phyloP scores from a whole-genome alignment of 2,797 vertebrate genomes.

The Scolopax rusticola region DNA sequence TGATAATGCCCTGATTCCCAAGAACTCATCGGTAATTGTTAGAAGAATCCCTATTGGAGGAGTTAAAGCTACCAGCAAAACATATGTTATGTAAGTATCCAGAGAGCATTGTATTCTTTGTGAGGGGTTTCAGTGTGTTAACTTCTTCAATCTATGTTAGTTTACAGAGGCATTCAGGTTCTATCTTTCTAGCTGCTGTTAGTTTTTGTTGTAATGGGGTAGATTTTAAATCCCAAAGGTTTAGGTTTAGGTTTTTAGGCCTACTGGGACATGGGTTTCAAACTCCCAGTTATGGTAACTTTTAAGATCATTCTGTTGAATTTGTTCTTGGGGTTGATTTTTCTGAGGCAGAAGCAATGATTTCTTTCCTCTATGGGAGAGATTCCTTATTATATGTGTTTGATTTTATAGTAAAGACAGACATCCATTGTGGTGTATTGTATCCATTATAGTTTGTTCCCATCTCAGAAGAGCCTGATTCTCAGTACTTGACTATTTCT shows the following conservation, averaged over 20 bases:
- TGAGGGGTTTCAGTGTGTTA: not conserved
- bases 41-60: conserved; percentile 90
- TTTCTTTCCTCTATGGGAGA: not conserved
- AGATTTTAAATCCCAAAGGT: not conserved
- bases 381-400: not conserved
- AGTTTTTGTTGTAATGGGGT: not conserved
- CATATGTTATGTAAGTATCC: conserved; percentile 87
- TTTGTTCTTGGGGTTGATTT: not conserved
- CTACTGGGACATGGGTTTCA: not conserved
- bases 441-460: not conserved
- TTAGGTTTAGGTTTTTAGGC: not conserved
- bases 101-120: not conserved
- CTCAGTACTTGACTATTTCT: not conserved
- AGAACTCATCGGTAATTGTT: conserved; percentile 94
- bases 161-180: not conserved
- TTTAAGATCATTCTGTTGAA: not conserved
- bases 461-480: not conserved
- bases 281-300: not conserved
- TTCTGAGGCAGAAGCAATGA: not conserved
- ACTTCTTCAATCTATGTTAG: not conserved
- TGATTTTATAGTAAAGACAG: not conserved
- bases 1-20: conserved; percentile 88
- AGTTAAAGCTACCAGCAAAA: conserved; percentile 88
- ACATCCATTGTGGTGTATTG: not conserved
- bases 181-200: not conserved